A percentile compares a stretch with the other conserved stretches of the same genome.
These are phyloP conservation scores for Anguilla pacifica DNA, from an alignment of 2,797 vertebrate species.

Conservation along the genomic window DNA sequence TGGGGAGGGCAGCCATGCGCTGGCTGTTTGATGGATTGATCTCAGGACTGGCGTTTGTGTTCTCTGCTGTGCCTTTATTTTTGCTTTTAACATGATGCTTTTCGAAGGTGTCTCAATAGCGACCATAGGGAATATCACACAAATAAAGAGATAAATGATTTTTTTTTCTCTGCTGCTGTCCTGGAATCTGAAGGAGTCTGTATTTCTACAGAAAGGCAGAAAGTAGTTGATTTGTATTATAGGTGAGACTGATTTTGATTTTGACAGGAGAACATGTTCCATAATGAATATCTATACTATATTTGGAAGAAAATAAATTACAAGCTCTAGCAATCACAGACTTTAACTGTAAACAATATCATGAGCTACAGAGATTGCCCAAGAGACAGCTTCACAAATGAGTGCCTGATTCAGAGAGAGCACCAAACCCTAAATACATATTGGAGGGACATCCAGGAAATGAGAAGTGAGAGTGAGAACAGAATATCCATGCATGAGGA, in stretches of 20 bases:
- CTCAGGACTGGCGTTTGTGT: constrained; percentile 7
- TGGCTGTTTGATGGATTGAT: constrained; percentile 11
- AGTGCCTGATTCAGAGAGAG: too few relatives aligned
- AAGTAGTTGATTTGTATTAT: not conserved
- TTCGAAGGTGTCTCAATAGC: not conserved
- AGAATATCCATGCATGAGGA: too few relatives aligned
- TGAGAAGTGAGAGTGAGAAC: too few relatives aligned
- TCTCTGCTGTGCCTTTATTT: not conserved
- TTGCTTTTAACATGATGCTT: not conserved
- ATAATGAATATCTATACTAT: not conserved
- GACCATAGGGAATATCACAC: not conserved
- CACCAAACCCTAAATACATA: too few relatives aligned
- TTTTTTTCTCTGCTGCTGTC: not conserved
- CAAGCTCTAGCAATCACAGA: not conserved
- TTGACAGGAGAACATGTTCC: not conserved
- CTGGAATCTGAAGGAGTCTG: not conserved
- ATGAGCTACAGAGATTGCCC: too few relatives aligned
- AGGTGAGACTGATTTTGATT: not conserved
- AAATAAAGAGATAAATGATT: not conserved
- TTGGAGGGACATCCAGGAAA: too few relatives aligned
- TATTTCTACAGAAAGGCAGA: not conserved
- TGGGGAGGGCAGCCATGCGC: not conserved
- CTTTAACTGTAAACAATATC: too few relatives aligned
- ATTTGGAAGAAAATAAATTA: not conserved
- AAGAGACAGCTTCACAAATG: too few relatives aligned